These are phyloP conservation scores for Toxotes lorentzi DNA, from an alignment of 2,797 vertebrate genomes.

Conservation along the genomic window DNA sequence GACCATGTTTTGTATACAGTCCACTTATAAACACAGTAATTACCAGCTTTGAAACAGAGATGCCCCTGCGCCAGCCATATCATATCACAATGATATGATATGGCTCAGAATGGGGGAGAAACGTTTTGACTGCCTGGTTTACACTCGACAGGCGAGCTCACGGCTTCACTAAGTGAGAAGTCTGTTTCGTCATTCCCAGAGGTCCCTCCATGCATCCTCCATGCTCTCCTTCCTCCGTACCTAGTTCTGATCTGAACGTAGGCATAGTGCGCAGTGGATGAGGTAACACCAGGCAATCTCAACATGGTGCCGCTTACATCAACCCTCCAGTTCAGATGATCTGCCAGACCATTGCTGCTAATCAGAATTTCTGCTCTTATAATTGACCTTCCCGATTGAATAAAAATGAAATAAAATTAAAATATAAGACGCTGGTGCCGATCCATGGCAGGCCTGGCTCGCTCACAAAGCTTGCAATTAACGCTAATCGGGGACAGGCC, in stretches of 20 bases:
- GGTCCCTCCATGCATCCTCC: constrained; percentile 56
- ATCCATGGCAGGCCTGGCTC: constrained; percentile 63
- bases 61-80: neutral
- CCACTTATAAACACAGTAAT: neutral
- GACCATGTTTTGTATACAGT: neutral
- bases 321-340: constrained; percentile 65
- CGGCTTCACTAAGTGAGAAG: constrained; percentile 51
- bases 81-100: neutral
- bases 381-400: constrained; percentile 68
- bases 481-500: constrained; percentile 70
- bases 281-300: constrained; percentile 82
- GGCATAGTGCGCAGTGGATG: constrained; percentile 69
- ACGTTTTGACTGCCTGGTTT: constrained; percentile 44
- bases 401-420: constrained; percentile 60
- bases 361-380: constrained; percentile 60
- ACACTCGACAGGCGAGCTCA: constrained; percentile 31
- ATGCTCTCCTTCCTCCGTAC: constrained; percentile 69
- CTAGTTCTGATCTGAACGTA: constrained; percentile 67
- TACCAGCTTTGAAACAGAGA: constrained; percentile 3
- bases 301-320: constrained; percentile 72
- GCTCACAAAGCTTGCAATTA: constrained; percentile 70
- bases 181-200: constrained; percentile 76
- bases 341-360: constrained; percentile 62
- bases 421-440: constrained; percentile 46
- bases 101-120: constrained; percentile 27